Base-by-base conservation (phyloP, 2,113 vertebrate genomes). In the Probosciger aterrimus region DNA sequence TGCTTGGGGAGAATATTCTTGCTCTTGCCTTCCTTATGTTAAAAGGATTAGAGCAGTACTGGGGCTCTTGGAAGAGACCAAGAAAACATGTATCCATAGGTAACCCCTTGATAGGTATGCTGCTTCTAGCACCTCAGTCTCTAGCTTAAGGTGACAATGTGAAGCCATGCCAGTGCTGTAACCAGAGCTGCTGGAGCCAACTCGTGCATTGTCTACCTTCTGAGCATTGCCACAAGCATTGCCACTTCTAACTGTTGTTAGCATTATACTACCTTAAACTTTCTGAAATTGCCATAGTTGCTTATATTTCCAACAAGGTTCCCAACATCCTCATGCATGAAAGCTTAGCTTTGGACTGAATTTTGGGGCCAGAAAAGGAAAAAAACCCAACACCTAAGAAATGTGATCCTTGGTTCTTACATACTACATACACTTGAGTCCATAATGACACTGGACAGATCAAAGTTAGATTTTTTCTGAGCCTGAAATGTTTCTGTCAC, bases 371-470 rank as follows among this genome's bases (percentile, higher is more conserved):
- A 84, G 10, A 35, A 93, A 84, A 49, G 17, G 5, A 16, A 35
- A 43, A 79, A 64, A 27, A 6, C 9, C 7, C 65, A 89, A 70
- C 49, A n/a, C 71, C 37, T 74, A 78, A 88, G 67, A 95, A 84
- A 46, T 87, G 60, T 67, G 44, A 74, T 96, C n/a, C 14, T 93
- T 74, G 57, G n/a, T 84, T 85, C 57, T 91, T 60, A 44, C 31
- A 68, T 82, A 30, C 49, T 94, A 24, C 87, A 62, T 95, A 97
- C 88, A 92, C 86, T 76, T 90, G 47, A 92, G 18, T 86, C 20
- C 4, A 3, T 79, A 93, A 65, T 75, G 53, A 35, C 19, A 67
- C 43, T 37, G 64, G 52, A 57, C 57, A 82, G 57, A 78, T 90
- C 33, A 46, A 93, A 92, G 80, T 82, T 93, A 64, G 91, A 95